These are phyloP conservation scores for Diplolepis rosae DNA, from an alignment of 2,888 invertebrate genomes.

Conservation along the genomic window DNA sequence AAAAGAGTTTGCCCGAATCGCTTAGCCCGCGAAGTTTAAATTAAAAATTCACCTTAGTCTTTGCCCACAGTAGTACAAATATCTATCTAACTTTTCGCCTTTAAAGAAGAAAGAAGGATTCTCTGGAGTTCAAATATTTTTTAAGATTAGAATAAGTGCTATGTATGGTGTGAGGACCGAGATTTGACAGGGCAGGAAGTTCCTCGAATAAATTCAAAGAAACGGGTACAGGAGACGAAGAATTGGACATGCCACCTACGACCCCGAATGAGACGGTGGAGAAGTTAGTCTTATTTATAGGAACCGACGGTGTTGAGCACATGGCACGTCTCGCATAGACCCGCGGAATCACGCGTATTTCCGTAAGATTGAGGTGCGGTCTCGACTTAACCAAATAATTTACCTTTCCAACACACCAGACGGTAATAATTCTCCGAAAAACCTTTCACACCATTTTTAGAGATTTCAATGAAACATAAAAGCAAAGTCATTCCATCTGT, in stretches of 20 bases:
- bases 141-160: conserved; percentile 8
- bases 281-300: conserved; percentile 27
- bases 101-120: no score
- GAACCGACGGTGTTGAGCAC: conserved; percentile 4
- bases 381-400: conserved; percentile 9
- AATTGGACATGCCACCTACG: conserved; percentile 59
- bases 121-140: not conserved
- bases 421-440: not conserved
- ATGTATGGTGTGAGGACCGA: conserved; percentile 3
- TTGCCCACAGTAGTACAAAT: no score
- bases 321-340: conserved; percentile 5
- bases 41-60: no score
- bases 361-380: conserved; percentile 4
- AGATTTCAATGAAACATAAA: not conserved
- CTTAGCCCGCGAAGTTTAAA: no score
- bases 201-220: conserved; percentile 61
- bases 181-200: conserved; percentile 54
- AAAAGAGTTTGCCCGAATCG: no score
- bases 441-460: not conserved
- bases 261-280: conserved; percentile 32
- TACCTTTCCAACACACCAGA: not conserved
- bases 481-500: no score
- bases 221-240: conserved; percentile 52
- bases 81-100: no score
- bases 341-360: conserved; percentile 25